Evolutionary conservation across 1,140 invertebrate species (phyloP).

Genomic region (Sarcophaga peregrina): DNA sequence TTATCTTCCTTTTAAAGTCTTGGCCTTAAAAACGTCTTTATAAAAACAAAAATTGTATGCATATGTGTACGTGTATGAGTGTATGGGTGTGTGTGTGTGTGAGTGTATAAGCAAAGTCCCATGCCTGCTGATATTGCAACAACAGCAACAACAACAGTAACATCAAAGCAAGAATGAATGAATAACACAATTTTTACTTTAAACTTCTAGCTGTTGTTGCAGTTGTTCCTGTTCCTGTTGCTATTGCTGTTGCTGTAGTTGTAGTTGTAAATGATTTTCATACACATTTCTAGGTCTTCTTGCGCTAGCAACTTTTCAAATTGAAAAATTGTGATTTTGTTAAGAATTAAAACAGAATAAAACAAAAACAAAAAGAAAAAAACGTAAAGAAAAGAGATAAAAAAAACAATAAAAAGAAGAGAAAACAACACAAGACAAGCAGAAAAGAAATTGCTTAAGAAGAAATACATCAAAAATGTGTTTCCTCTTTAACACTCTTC

Average conservation of each 20-base stretch:
- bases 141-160: neutral
- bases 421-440: too few relatives aligned
- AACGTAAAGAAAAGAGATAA: too few relatives aligned
- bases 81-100: neutral
- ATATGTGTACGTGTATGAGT: too few relatives aligned
- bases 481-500: too few relatives aligned
- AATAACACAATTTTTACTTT: too few relatives aligned
- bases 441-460: too few relatives aligned
- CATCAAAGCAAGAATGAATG: too few relatives aligned
- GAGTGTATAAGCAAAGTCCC: slow-evolving; percentile 1
- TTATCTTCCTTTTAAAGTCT: neutral
- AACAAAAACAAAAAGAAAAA: neutral
- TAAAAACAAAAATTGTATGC: neutral
- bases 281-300: neutral
- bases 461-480: too few relatives aligned
- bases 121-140: neutral
- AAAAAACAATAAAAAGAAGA: too few relatives aligned
- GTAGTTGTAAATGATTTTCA: neutral
- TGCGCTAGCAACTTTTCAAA: slow-evolving; percentile 6
- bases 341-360: neutral
- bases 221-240: too few relatives aligned
- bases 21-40: neutral
- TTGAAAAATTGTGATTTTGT: slow-evolving; percentile 25
- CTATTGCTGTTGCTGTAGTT: too few relatives aligned
- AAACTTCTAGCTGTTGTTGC: too few relatives aligned